phyloP scores from a whole-genome alignment of 2,888 invertebrate genomes.

The Cantharis rufa region DNA sequence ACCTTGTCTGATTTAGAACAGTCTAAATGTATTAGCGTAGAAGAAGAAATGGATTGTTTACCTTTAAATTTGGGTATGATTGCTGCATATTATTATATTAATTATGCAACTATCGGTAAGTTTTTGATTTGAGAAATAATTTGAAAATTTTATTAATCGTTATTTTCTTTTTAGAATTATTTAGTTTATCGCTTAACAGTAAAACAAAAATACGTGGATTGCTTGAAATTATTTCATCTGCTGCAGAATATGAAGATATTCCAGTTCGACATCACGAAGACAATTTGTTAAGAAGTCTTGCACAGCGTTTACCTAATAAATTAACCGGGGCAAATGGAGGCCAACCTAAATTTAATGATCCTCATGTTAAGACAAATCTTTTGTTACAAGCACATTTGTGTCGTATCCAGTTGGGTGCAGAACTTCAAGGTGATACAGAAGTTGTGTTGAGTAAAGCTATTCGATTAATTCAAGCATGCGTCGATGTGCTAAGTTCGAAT shows the following conservation, averaged over 20 bases:
- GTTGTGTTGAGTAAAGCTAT: slow-evolving; percentile 84
- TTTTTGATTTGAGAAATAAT: slow-evolving; percentile 7
- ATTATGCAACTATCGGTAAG: slow-evolving; percentile 95
- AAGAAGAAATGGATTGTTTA: slow-evolving; percentile 96
- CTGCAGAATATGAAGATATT: slow-evolving; percentile 94
- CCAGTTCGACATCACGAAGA: slow-evolving; percentile 96
- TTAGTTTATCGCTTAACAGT: slow-evolving; percentile 93
- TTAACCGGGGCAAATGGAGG: slow-evolving; percentile 64
- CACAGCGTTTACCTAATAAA: slow-evolving; percentile 64
- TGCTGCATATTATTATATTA: slow-evolving; percentile 99
- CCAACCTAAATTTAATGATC: slow-evolving; percentile 87
- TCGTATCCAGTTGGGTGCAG: slow-evolving; percentile 91
- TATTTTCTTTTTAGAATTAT: slow-evolving; percentile 74
- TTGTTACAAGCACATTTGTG: slow-evolving; percentile 95
- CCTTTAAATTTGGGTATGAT: slow-evolving; percentile 99
- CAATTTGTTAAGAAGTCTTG: slow-evolving; percentile 69
- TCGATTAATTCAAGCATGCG: slow-evolving; percentile 91
- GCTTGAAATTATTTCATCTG: slow-evolving; percentile 96
- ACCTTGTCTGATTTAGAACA: slow-evolving; percentile 93
- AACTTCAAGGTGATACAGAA: slow-evolving; percentile 95
- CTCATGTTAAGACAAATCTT: slow-evolving; percentile 95
- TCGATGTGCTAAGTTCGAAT: slow-evolving; percentile 90
- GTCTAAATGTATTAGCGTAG: slow-evolving; percentile 95
- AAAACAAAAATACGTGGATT: slow-evolving; percentile 98
- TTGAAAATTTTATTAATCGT: neutral